Conservation (phyloP, 2,888 invertebrate genomes). For the Aleiodes alternator region DNA sequence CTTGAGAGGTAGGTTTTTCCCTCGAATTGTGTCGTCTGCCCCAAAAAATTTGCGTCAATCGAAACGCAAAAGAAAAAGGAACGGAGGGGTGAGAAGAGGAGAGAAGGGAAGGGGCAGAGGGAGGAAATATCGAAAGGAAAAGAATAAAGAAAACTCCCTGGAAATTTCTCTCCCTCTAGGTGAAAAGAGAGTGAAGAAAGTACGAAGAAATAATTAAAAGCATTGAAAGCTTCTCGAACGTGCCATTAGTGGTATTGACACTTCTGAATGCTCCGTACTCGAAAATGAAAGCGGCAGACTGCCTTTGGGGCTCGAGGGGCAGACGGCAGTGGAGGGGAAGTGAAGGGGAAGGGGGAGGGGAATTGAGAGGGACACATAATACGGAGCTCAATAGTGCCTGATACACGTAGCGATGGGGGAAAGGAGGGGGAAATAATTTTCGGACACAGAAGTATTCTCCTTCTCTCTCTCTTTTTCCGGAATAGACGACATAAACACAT, state of each 20-base stretch:
- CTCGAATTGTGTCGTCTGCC: too few relatives aligned
- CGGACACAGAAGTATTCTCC: constrained; percentile 45
- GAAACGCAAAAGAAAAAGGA: too few relatives aligned
- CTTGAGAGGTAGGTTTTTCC: too few relatives aligned
- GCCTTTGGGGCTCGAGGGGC: constrained; percentile 28
- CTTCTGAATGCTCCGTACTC: constrained; percentile 54
- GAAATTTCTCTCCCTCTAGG: constrained; percentile 42
- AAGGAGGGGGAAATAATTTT: constrained; percentile 41
- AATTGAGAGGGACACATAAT: constrained; percentile 37
- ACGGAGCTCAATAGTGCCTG: constrained; percentile 43
- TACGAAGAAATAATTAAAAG: constrained; percentile 71
- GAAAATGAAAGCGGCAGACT: constrained; percentile 53
- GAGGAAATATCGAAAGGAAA: too few relatives aligned
- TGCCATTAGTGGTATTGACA: constrained; percentile 65
- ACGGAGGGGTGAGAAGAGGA: too few relatives aligned
- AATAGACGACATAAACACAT: constrained; percentile 62
- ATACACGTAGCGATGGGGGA: constrained; percentile 22
- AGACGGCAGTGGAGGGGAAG: constrained; percentile 27
- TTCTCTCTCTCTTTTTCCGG: too few relatives aligned
- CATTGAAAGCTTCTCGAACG: constrained; percentile 66
- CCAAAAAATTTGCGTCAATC: too few relatives aligned
- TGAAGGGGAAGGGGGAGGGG: background rate
- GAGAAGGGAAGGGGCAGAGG: too few relatives aligned
- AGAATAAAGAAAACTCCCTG: too few relatives aligned
- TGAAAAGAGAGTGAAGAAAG: constrained; percentile 52